A percentile compares a stretch with the other conserved stretches of the same genome.
These are phyloP conservation scores for Anthophora plumipes DNA, from an alignment of 2,888 invertebrate genomes.

Conservation along the genomic window DNA sequence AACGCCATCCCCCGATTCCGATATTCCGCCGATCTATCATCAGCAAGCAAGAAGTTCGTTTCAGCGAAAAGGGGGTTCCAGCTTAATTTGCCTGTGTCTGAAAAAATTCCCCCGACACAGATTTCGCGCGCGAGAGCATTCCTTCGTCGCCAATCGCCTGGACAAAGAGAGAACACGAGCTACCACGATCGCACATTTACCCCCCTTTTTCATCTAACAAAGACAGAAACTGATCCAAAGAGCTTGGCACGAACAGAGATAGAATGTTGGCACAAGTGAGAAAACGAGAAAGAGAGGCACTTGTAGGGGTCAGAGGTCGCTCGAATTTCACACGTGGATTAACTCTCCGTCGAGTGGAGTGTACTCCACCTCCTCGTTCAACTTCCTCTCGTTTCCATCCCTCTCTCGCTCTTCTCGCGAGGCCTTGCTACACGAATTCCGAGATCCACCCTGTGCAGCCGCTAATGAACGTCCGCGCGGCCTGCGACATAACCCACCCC, in stretches of 20 bases:
- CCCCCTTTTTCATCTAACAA: too few species aligned
- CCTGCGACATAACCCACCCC: conserved; percentile 66
- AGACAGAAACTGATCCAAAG: not conserved
- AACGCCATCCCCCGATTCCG: not conserved
- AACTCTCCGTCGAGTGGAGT: conserved; percentile 78
- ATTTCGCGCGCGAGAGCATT: conserved; percentile 59
- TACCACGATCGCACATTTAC: conserved; percentile 7
- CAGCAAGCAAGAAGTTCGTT: conserved; percentile 35
- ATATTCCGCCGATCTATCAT: conserved; percentile 36
- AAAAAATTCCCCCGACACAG: conserved; percentile 45
- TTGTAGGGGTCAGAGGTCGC: conserved; percentile 75
- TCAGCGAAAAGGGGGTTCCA: conserved; percentile 30
- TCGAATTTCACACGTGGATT: conserved; percentile 81
- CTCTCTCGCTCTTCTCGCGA: conserved; percentile 46
- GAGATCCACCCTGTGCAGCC: conserved; percentile 78
- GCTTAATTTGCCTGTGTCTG: conserved; percentile 45
- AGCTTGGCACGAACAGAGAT: not conserved
- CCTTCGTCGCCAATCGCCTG: conserved; percentile 42
- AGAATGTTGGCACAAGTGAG: conserved; percentile 42
- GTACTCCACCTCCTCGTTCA: conserved; percentile 67
- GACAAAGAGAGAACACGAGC: conserved; percentile 43
- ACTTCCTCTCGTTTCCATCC: conserved; percentile 64
- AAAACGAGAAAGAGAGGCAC: conserved; percentile 65
- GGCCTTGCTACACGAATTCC: conserved; percentile 76
- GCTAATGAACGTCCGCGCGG: conserved; percentile 79